phyloP scores from a whole-genome alignment of 2,888 invertebrate species.

The Dromius quadrimaculatus region DNA sequence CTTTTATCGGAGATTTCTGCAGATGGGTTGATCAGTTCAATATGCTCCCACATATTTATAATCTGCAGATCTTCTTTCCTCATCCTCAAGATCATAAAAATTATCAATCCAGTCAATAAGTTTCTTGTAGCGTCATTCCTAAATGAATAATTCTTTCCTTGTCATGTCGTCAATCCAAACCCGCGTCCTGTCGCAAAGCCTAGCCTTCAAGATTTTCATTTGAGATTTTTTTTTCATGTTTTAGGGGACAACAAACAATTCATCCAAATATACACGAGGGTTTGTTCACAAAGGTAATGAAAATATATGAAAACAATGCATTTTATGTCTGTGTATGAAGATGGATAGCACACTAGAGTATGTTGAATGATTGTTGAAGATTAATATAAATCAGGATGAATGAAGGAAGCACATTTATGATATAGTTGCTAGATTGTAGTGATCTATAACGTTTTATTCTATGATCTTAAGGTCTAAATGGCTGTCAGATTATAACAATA shows the following conservation, averaged over 20 bases:
- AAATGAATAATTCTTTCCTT: too few species aligned
- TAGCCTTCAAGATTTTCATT: constrained; percentile 19
- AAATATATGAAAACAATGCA: constrained; percentile 48
- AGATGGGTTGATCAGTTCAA: too few species aligned
- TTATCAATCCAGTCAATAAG: too few species aligned
- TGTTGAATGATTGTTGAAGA: constrained; percentile 28
- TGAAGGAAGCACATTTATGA: constrained; percentile 23
- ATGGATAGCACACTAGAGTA: constrained; percentile 33
- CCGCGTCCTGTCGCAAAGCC: neutral
- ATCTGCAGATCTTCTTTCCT: too few species aligned
- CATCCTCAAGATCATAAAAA: too few species aligned
- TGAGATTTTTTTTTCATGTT: constrained; percentile 23
- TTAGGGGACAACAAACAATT: constrained; percentile 14
- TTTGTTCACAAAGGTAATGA: constrained; percentile 39
- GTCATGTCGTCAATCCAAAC: neutral
- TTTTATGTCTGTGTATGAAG: constrained; percentile 42
- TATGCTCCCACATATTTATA: too few species aligned
- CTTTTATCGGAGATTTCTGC: too few species aligned
- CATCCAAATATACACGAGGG: constrained; percentile 39
- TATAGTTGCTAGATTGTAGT: neutral
- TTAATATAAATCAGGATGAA: constrained; percentile 47
- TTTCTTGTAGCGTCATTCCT: too few species aligned
- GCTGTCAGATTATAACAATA: too few species aligned
- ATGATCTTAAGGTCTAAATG: too few species aligned
- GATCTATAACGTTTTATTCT: neutral